These are phyloP conservation scores for Progne subis DNA, from an alignment of 2,113 vertebrate genomes.

Conservation along the genomic window DNA sequence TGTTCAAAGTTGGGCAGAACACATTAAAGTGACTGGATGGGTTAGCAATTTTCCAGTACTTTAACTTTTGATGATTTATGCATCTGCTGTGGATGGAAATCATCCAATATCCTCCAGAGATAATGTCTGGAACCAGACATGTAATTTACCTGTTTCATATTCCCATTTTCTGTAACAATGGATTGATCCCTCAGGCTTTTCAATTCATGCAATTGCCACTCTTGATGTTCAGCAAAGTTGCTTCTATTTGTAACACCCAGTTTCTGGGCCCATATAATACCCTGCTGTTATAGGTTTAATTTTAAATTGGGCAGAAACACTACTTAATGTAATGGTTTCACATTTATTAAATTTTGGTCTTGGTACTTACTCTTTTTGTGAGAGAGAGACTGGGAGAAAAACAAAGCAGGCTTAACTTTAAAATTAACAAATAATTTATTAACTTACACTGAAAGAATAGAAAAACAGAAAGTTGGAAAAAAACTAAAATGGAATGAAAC, in stretches of 20 bases:
- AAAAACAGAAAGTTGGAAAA: too few species aligned
- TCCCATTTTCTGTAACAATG: slow-evolving; percentile 50
- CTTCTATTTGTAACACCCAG: background rate
- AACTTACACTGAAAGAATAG: too few species aligned
- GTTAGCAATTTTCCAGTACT: background rate
- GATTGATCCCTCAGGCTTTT: background rate
- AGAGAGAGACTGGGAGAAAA: too few species aligned
- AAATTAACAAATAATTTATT: too few species aligned
- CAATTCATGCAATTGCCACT: background rate
- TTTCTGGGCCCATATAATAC: background rate
- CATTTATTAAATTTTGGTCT: too few species aligned
- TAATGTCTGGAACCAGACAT: slow-evolving; percentile 45
- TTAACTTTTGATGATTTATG: background rate
- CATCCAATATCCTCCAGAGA: background rate
- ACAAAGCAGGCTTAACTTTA: too few species aligned
- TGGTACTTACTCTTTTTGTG: too few species aligned
- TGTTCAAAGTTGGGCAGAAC: background rate
- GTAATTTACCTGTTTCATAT: slow-evolving; percentile 56
- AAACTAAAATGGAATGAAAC: too few species aligned
- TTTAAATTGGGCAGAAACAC: too few species aligned
- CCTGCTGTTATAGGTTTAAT: too few species aligned
- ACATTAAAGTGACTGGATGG: background rate
- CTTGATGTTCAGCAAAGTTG: background rate
- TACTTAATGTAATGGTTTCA: too few species aligned
- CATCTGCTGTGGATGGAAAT: background rate